phyloP scores from a whole-genome alignment of 1,140 invertebrate genomes.

The Sminthurinus signatus region DNA sequence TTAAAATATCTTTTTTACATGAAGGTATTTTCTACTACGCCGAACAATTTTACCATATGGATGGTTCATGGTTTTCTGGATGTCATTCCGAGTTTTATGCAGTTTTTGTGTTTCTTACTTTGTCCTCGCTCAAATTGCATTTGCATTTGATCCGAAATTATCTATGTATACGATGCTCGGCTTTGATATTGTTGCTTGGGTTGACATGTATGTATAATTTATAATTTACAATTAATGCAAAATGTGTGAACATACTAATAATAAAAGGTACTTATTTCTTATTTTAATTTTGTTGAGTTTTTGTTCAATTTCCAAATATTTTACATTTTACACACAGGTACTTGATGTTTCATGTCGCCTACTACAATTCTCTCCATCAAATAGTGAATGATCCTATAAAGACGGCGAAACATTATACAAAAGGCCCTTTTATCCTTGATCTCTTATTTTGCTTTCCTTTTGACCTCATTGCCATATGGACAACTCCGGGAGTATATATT shows the following conservation, averaged over 20 bases:
- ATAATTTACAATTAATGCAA: too few species aligned
- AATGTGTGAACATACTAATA: not conserved
- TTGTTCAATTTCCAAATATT: too few species aligned
- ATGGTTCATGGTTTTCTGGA: constrained; percentile 27
- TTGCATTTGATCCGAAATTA: constrained; percentile 20
- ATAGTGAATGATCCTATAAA: constrained; percentile 43
- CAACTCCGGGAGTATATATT: not conserved
- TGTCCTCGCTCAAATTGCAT: constrained; percentile 19
- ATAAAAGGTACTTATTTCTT: too few species aligned
- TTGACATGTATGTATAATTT: constrained; percentile 26
- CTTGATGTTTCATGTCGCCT: constrained; percentile 24
- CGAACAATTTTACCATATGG: constrained; percentile 20
- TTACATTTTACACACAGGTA: constrained; percentile 13
- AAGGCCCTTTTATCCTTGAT: constrained; percentile 92
- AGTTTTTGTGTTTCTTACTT: constrained; percentile 15
- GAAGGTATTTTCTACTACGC: not conserved
- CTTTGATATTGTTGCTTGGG: constrained; percentile 34
- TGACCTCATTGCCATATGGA: constrained; percentile 33
- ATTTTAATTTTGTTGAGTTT: too few species aligned
- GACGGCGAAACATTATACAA: constrained; percentile 63
- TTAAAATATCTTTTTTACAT: not conserved
- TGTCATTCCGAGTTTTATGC: constrained; percentile 16
- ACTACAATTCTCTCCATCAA: constrained; percentile 19
- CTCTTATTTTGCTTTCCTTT: constrained; percentile 91
- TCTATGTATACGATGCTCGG: constrained; percentile 10